These are phyloP conservation scores for Slavum lentiscoides DNA, from an alignment of 2,888 invertebrate species.

Conservation along the genomic window DNA sequence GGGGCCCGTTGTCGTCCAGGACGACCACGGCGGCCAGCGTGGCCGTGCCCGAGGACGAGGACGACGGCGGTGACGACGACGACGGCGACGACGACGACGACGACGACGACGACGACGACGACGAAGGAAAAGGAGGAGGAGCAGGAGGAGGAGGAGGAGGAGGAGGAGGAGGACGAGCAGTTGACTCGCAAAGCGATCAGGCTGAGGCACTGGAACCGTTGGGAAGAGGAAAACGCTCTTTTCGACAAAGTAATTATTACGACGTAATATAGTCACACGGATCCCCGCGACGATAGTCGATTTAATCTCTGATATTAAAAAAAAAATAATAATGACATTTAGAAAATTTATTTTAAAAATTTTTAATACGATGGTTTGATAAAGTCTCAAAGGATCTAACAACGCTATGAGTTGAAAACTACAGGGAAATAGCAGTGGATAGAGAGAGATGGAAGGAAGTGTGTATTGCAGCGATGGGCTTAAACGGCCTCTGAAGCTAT, in stretches of 20 bases:
- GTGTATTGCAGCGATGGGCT: too few relatives aligned
- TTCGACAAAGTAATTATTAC: slow-evolving; percentile 15
- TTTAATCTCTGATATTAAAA: too few relatives aligned
- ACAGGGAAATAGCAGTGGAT: too few relatives aligned
- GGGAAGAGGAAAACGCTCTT: slow-evolving; percentile 14
- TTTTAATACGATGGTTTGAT: too few relatives aligned
- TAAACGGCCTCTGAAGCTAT: too few relatives aligned
- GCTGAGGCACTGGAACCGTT: slow-evolving; percentile 30
- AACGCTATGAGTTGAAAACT: too few relatives aligned
- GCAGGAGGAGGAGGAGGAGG: background rate
- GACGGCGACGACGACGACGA: slow-evolving; percentile 21
- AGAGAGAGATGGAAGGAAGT: too few relatives aligned
- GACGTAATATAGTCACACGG: too few relatives aligned
- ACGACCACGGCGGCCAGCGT: slow-evolving; percentile 3
- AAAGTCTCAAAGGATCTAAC: too few relatives aligned
- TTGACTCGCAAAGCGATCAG: background rate
- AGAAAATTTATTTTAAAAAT: too few relatives aligned
- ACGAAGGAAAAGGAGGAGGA: slow-evolving; percentile 13
- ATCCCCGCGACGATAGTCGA: too few relatives aligned
- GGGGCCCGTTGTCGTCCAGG: slow-evolving; percentile 17
- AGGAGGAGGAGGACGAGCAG: slow-evolving; percentile 18
- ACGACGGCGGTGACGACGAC: slow-evolving; percentile 1
- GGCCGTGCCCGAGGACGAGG: slow-evolving; percentile 21
- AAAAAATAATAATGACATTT: too few relatives aligned
- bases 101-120: slow-evolving; percentile 17